Evolutionary conservation across 2,113 vertebrate species (phyloP), one percentile per base, ranked within the genome.

Genomic region (Ursus arctos): DNA sequence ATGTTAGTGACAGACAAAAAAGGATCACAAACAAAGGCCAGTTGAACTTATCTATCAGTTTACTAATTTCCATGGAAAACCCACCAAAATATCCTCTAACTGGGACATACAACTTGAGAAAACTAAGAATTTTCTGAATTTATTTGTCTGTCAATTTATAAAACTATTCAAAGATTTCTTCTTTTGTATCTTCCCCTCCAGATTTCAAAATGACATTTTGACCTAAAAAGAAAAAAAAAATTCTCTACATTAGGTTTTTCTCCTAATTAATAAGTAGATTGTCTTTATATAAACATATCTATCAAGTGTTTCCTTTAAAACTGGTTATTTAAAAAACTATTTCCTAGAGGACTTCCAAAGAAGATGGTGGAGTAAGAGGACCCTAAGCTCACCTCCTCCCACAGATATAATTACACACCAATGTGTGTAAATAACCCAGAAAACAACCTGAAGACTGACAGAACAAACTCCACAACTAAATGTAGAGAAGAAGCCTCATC

Each of bases 161-260:
- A 89, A 92, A 93, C 84, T 67, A 82, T 79, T 85, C 57, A 81
- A 90, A 97, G 28, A 87, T 77, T 83, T 85, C 28, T 71, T 43
- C 47, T 83, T 97, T 96, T 31, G 19, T 71, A 63, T 59, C 43
- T 96, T 86, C 82, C 51, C 21, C 40, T 88, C 47, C 8, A 67
- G 15, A 47, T 92, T 88, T 43, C 93, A 90, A 95, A 80, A 61
- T 31, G 19, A 43, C 4, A 31, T 74, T 92, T 8, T 82, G 49
- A 96, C 24, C 14, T 36, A n/a, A 63, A 65, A 19, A 65, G 65
- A 53, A 69, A 88, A 92, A 53, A 28, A 33, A 47, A 4, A 91
- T 80, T 92, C 47, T 86, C 65, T 79, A 53, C 63, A 86, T 89
- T 80, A 87, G 47, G 24, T 15, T 94, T 93, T 92, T 55, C 10